A percentile compares a stretch with the other conserved stretches of the same genome.
Conservation (phyloP, 2,797 vertebrate species). For the Clamator glandarius region DNA sequence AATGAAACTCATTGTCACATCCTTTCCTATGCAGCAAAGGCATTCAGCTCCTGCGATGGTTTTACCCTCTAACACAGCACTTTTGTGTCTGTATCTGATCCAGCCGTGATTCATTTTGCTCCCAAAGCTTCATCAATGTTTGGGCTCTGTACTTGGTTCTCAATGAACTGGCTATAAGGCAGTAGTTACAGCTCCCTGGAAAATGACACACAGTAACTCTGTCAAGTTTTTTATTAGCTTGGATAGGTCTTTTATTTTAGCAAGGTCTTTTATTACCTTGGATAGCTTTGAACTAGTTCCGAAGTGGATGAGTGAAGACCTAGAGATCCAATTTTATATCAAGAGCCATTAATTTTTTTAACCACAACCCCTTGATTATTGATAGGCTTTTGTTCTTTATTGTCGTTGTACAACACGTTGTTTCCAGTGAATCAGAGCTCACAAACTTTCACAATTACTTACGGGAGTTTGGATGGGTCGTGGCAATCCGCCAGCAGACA, state of each 20-base stretch:
- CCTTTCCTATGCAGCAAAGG: slow-evolving; percentile 36
- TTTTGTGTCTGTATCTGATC: slow-evolving; percentile 49
- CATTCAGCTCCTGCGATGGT: slow-evolving; percentile 38
- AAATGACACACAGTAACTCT: slow-evolving; percentile 72
- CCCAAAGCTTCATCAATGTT: slow-evolving; percentile 41
- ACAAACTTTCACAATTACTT: background rate
- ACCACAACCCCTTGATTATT: slow-evolving; percentile 44
- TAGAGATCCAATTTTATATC: slow-evolving; percentile 29
- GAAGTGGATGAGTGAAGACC: slow-evolving; percentile 65
- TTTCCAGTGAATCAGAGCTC: background rate
- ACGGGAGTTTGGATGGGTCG: background rate
- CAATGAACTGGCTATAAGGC: slow-evolving; percentile 66
- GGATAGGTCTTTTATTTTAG: slow-evolving; percentile 73
- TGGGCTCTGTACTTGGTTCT: slow-evolving; percentile 68
- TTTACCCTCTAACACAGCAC: slow-evolving; percentile 61
- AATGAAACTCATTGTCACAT: slow-evolving; percentile 65
- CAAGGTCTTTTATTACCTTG: slow-evolving; percentile 70
- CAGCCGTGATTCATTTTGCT: slow-evolving; percentile 41
- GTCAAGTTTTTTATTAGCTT: slow-evolving; percentile 75
- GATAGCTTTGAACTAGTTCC: slow-evolving; percentile 51
- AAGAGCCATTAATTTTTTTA: slow-evolving; percentile 40
- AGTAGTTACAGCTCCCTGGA: slow-evolving; percentile 70
- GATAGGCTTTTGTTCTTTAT: slow-evolving; percentile 41
- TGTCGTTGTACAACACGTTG: background rate
- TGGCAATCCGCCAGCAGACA: background rate